Evolutionary conservation across 2,888 invertebrate species (phyloP).

Genomic region (Pseudococcus viburni): DNA sequence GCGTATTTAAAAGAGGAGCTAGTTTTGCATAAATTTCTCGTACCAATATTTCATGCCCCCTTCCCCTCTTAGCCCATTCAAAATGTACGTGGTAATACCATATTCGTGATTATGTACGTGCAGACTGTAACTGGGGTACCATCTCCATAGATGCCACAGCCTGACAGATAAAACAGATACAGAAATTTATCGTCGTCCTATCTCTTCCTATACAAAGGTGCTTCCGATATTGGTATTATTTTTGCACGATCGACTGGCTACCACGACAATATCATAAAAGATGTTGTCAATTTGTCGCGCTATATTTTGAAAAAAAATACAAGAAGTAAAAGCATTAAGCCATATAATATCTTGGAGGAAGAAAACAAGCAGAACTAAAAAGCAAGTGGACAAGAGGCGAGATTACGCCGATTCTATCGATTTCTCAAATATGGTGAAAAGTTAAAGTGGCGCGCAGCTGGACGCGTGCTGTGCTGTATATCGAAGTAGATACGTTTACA

Average conservation of each 20-base stretch:
- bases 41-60: slow-evolving; percentile 10
- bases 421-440: slow-evolving; percentile 6
- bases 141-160: not conserved
- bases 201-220: no score
- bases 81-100: not conserved
- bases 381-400: not conserved
- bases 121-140: not conserved
- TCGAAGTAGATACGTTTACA: not conserved
- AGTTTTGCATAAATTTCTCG: slow-evolving; percentile 48
- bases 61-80: not conserved
- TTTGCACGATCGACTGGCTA: not conserved
- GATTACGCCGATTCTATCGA: slow-evolving; percentile 32
- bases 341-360: not conserved
- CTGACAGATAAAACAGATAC: not conserved
- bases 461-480: not conserved
- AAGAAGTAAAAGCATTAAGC: not conserved
- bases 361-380: not conserved
- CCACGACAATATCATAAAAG: not conserved
- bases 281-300: slow-evolving; percentile 26
- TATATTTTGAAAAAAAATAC: not conserved
- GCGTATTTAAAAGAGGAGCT: slow-evolving; percentile 3
- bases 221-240: slow-evolving; percentile 1
- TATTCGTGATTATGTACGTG: not conserved
- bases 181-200: not conserved
- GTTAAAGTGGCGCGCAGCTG: slow-evolving; percentile 8